Percentiles rank a stretch among this genome's conserved stretches.
These are phyloP conservation scores for Alloplasta piceator DNA, from an alignment of 2,888 invertebrate genomes.

Conservation along the genomic window DNA sequence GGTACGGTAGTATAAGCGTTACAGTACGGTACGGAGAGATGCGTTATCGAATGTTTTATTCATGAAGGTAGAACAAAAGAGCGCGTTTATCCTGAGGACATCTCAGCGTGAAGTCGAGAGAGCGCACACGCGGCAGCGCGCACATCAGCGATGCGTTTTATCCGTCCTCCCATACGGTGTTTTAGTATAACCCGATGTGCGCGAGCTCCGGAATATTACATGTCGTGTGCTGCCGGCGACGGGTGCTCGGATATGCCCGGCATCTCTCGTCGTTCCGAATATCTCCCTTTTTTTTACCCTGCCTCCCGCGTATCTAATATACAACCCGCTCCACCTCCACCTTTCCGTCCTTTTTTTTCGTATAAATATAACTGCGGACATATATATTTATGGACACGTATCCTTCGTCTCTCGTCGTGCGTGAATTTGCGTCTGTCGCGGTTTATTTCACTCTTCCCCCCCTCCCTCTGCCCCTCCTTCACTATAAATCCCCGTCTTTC, in stretches of 20 bases:
- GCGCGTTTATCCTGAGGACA: conserved; percentile 82
- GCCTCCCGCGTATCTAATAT: conserved; percentile 40
- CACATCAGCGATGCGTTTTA: conserved; percentile 59
- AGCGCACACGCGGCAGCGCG: conserved; percentile 72
- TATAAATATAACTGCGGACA: not conserved
- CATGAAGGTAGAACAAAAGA: conserved; percentile 83
- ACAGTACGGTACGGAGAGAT: conserved; percentile 74
- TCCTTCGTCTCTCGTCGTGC: conserved; percentile 51
- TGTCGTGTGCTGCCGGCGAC: conserved; percentile 61
- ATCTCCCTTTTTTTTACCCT: conserved; percentile 24
- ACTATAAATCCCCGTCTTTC: not conserved
- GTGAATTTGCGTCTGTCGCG: conserved; percentile 48
- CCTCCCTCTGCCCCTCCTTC: conserved; percentile 19
- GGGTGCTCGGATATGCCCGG: conserved; percentile 47
- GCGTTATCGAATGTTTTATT: conserved; percentile 83
- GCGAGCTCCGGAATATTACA: conserved; percentile 48
- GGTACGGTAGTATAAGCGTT: conserved; percentile 60
- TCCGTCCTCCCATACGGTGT: conserved; percentile 29
- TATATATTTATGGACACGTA: not conserved
- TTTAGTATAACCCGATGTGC: conserved; percentile 37
- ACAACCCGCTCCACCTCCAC: conserved; percentile 28
- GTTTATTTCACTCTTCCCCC: conserved; percentile 40
- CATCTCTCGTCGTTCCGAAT: conserved; percentile 43
- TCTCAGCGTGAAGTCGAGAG: conserved; percentile 72
- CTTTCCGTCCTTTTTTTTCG: not conserved